Evolutionary conservation across 2,888 invertebrate species (phyloP), one percentile per base, ranked within the genome.

Genomic region (Conops quadrifasciatus): DNA sequence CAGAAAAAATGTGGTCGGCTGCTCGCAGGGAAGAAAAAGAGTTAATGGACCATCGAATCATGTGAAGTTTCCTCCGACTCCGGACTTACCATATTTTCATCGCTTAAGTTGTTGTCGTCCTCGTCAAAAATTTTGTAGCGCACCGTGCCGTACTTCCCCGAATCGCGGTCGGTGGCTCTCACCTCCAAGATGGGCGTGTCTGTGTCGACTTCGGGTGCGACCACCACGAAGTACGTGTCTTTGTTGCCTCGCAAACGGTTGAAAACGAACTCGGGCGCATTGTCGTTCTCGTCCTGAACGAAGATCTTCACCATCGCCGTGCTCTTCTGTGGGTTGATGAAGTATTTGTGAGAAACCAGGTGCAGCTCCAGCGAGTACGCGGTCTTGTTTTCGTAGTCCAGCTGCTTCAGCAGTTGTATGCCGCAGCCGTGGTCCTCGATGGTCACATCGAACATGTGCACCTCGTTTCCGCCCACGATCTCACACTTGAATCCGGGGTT

Each of bases 211-310:
- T 92, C 91, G 64, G 90, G 89, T 0, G 93, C 89, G 1, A 96
- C 90, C 0, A 95, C 93, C 0, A 93, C 93, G 79, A 93, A 94
- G 83, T 94, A 96, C 66, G 93, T 92, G 69, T 89, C 90, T 66
- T 89, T 89, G 15, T 90, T 90, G 0, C 88, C 88, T 2, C 87
- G 86, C 67, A 88, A 85, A 16, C 90, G 89, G 1, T 92, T 91
- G 79, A 92, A 93, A 0, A 92, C 85, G 82, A 97, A 97, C 77
- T 90, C 88, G 0, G 97, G 97, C 0, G 89, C 88, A 83, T 97
- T 96, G 82, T 97, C 97, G 82, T 97, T 97, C 0, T 94, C 91
- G 83, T 97, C 97, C 72, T 86, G 86, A 1, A 97, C 92, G 75
- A 93, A 92, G 0, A 97, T 90, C 75, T 92, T 92, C 0, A 97